Conservation (phyloP, 1,140 invertebrate species). For the Eumeta japonica region DNA sequence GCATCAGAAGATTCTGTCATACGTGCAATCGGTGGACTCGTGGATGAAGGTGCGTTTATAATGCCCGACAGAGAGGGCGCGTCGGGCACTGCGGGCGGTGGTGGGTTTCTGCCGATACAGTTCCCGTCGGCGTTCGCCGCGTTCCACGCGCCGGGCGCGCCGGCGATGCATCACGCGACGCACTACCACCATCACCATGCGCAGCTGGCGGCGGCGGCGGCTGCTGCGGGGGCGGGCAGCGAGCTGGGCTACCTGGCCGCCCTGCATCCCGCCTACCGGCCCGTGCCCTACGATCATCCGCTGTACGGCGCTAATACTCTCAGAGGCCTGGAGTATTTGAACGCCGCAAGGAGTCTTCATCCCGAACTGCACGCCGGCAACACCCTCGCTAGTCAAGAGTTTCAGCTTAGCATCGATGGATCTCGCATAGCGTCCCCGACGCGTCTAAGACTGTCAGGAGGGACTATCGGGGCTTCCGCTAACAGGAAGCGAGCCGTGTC, state of each 20-base stretch:
- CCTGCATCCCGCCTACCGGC: conserved; percentile 43
- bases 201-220: conserved; percentile 47
- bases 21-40: too few species aligned
- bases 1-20: too few species aligned
- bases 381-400: conserved; percentile 72
- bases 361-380: conserved; percentile 70
- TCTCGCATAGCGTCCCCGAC: conserved; percentile 69
- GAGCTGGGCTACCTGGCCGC: conserved; percentile 50
- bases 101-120: conserved; percentile 58
- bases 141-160: conserved; percentile 52
- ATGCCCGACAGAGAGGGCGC: conserved; percentile 57
- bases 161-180: conserved; percentile 46
- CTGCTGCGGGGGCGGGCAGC: conserved; percentile 40
- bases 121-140: conserved; percentile 65
- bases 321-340: conserved; percentile 74
- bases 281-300: conserved; percentile 48
- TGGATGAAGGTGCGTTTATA: conserved; percentile 25
- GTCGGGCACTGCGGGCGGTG: conserved; percentile 45
- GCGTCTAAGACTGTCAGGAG: conserved; percentile 54
- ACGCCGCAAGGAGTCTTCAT: conserved; percentile 61
- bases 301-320: conserved; percentile 44
- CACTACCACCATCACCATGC: conserved; percentile 52
- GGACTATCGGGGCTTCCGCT: conserved; percentile 63
- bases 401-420: conserved; percentile 77
- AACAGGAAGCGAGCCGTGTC: conserved; percentile 89